Percentiles rank a stretch among this genome's conserved stretches.
These are phyloP conservation scores for Sarcoramphus papa DNA, from an alignment of 2,797 vertebrate species.

Conservation along the genomic window DNA sequence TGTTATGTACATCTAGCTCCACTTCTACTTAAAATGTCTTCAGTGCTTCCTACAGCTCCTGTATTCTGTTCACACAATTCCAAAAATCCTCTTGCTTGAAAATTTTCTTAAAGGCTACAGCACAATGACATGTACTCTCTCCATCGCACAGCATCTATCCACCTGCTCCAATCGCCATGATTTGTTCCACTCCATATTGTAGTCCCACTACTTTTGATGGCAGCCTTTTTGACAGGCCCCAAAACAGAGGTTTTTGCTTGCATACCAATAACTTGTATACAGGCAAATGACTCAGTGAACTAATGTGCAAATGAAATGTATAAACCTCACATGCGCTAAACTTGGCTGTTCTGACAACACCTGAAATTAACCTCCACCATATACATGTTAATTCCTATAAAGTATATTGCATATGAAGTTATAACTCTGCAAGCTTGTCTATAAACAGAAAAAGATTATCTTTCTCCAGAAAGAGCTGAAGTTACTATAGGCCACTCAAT, in stretches of 20 bases:
- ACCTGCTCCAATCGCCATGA: neutral
- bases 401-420: neutral
- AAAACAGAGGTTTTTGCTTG: neutral
- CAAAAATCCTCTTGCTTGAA: neutral
- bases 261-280: neutral
- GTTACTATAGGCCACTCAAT: neutral
- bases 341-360: neutral
- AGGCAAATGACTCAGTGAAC: neutral
- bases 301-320: neutral
- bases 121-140: neutral
- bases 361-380: neutral
- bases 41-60: neutral
- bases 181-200: neutral
- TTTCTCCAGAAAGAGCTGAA: neutral
- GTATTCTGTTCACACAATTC: neutral
- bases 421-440: neutral
- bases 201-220: neutral
- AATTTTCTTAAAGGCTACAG: neutral
- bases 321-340: neutral
- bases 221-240: neutral
- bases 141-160: fast-evolving
- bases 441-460: neutral
- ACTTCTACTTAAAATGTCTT: neutral
- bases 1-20: neutral
- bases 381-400: neutral